phyloP scores from a whole-genome alignment of 2,113 vertebrate genomes.

The Siniperca chuatsi region DNA sequence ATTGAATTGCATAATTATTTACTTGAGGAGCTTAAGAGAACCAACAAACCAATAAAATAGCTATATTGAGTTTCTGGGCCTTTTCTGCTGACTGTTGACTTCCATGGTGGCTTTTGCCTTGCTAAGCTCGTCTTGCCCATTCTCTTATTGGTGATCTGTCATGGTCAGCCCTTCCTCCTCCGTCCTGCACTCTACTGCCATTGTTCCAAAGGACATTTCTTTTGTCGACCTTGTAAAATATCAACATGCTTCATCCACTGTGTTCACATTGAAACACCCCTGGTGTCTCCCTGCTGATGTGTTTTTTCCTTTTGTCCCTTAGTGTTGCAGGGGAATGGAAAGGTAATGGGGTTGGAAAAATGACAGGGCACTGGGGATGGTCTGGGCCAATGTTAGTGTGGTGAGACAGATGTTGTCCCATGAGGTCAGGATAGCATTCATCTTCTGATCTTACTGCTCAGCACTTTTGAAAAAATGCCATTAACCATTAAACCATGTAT shows the following conservation, averaged over 20 bases:
- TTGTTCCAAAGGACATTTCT: constrained; percentile 84
- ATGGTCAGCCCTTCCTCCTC: constrained; percentile 84
- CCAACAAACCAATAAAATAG: constrained; percentile 84
- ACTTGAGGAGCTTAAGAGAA: constrained; percentile 80
- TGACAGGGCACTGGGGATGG: constrained; percentile 58
- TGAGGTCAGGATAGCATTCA: constrained; percentile 63
- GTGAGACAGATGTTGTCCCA: constrained; percentile 70
- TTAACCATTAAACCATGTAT: constrained; percentile 76
- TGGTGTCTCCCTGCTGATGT: constrained; percentile 77
- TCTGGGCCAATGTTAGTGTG: constrained; percentile 34
- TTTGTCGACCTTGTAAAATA: constrained; percentile 89
- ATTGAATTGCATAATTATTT: constrained; percentile 84
- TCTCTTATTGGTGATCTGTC: constrained; percentile 90
- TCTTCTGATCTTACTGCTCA: constrained; percentile 66
- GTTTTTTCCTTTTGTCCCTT: constrained; percentile 73
- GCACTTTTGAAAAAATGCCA: constrained; percentile 64
- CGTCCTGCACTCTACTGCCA: constrained; percentile 72
- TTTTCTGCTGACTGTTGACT: constrained; percentile 86
- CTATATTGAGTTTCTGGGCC: constrained; percentile 73
- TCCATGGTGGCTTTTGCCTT: constrained; percentile 84
- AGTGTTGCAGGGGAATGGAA: constrained; percentile 68
- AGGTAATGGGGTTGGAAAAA: constrained; percentile 71
- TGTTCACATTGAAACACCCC: constrained; percentile 74
- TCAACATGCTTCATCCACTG: constrained; percentile 77
- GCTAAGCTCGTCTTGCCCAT: constrained; percentile 88